These are phyloP conservation scores for Monodelphis domestica DNA, from an alignment of 2,797 vertebrate species.

Conservation along the genomic window DNA sequence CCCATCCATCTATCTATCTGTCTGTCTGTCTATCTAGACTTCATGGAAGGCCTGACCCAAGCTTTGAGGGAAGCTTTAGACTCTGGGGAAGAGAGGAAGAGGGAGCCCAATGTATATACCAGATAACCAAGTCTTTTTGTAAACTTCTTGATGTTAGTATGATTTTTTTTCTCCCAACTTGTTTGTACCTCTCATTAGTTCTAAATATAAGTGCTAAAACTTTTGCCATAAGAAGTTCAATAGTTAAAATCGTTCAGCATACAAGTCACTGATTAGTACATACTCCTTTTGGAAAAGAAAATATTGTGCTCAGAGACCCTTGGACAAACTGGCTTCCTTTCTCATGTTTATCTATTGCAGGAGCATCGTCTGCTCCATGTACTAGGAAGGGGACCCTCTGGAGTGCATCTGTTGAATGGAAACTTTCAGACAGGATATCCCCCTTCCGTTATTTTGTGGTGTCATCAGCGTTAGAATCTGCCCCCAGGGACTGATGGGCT, in stretches of 20 bases:
- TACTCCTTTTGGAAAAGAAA: background rate
- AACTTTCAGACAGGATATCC: slow-evolving; percentile 81
- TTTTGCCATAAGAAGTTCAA: background rate
- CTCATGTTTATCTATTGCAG: slow-evolving; percentile 70
- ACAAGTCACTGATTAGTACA: background rate
- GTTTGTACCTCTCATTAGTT: background rate
- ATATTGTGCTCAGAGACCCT: background rate
- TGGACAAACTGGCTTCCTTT: slow-evolving; percentile 63
- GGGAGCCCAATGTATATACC: background rate
- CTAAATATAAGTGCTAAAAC: background rate
- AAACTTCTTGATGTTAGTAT: background rate
- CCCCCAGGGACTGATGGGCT: slow-evolving; percentile 61
- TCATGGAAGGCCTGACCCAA: background rate
- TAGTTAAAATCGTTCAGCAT: background rate
- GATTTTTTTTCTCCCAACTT: background rate
- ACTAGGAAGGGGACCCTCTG: slow-evolving; percentile 64
- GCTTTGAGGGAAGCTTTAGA: background rate
- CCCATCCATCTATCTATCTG: background rate
- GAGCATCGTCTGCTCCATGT: slow-evolving; percentile 70
- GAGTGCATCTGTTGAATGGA: slow-evolving; percentile 76
- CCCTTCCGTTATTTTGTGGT: slow-evolving; percentile 80
- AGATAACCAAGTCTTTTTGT: background rate
- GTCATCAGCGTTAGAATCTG: slow-evolving; percentile 67
- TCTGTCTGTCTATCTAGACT: background rate
- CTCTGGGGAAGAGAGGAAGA: no score